A percentile compares a stretch with the other conserved stretches of the same genome.
These are phyloP conservation scores for Glossophaga mutica DNA, from an alignment of 2,797 vertebrate species.

Conservation along the genomic window DNA sequence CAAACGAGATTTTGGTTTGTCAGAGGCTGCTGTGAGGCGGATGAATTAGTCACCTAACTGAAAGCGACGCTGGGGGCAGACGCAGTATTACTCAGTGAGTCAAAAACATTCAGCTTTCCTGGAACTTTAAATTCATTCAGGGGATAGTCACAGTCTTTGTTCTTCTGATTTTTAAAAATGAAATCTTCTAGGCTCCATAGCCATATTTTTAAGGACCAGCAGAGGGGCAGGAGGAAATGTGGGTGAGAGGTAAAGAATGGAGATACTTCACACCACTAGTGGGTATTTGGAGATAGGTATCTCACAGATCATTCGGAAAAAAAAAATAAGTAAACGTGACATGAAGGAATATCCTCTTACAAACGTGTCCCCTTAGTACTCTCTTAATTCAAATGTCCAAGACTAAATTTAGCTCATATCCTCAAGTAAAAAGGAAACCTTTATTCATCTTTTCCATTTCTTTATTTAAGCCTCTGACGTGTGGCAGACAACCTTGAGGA, in stretches of 20 bases:
- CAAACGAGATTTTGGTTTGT: neutral
- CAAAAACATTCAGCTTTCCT: neutral
- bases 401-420: neutral
- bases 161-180: neutral
- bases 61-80: neutral
- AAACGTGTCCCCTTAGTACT: neutral
- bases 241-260: neutral
- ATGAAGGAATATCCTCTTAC: neutral
- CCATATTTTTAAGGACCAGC: neutral
- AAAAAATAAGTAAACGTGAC: neutral
- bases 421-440: neutral
- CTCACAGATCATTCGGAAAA: neutral
- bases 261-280: neutral
- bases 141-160: neutral
- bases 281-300: neutral
- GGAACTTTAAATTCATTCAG: neutral
- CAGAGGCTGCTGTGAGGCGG: neutral
- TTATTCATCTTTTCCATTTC: neutral
- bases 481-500: neutral
- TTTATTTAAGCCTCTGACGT: neutral
- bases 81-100: neutral
- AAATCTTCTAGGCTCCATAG: neutral
- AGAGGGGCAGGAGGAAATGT: neutral
- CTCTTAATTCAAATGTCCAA: neutral
- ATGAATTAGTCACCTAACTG: slow-evolving; percentile 43